Evolutionary conservation across 2,888 invertebrate species (phyloP), one percentile per base, ranked within the genome.

Genomic region (Smittia sp.): DNA sequence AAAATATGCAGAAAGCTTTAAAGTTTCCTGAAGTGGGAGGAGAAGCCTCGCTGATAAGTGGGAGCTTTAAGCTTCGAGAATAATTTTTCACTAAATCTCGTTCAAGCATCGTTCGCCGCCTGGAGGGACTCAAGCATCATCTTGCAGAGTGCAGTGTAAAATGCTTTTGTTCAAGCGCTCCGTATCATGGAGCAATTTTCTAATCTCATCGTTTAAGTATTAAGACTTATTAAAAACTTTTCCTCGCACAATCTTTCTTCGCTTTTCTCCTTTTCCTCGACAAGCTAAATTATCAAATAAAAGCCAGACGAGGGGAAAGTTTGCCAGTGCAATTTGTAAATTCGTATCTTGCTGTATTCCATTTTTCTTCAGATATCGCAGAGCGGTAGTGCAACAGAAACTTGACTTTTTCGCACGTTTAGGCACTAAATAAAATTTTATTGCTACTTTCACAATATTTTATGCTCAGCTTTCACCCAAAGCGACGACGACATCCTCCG

Each of bases 371-470:
- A n/a, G n/a, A 46, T n/a, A 46, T 32, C 32, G 46, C 46, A 46
- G 2, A n/a, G 15, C 6, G 32, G 4, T 32, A 9, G 4, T 46
- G 46, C 46, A 46, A 46, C 1, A 67, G 18, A 27, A 18, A 13
- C 46, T 32, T 58, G 7, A 15, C 27, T 58, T 54, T 15, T 32
- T 25, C 15, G 9, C 70, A 70, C 58, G 58, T 54, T 70, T 41
- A 32, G 32, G 9, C n/a, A 25, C 54, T 70, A 70, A 70, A 70
- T 70, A 70, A 70, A 54, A 68, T 70, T 70, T 70, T 70, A 70
- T 70, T 41, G 58, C 70, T 32, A 54, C 32, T 52, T 70, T 70
- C 54, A 52, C 54, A 9, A 11, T 15, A 46, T 70, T 13, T 32
- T 20, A 11, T 54, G 22, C 70, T 58, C 54, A 46, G 27, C 58